Percentiles rank a stretch among this genome's conserved stretches.
Evolutionary conservation across 1,140 invertebrate genomes (phyloP).

Genomic region (Chironomus tepperi): DNA sequence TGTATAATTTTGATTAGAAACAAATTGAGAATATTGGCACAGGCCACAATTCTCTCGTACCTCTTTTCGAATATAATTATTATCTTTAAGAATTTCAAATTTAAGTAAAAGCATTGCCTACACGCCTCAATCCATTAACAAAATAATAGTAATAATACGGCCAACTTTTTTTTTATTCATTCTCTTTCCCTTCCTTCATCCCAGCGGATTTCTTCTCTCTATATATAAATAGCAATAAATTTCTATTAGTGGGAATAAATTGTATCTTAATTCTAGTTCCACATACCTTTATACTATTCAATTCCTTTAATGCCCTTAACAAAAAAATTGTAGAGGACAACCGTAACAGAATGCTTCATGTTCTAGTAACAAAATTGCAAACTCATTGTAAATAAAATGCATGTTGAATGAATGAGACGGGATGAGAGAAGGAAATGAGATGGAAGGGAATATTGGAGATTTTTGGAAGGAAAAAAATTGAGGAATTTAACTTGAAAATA

Average conservation of each 20-base stretch:
- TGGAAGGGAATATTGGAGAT: neutral
- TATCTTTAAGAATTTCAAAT: neutral
- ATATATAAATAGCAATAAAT: too few species aligned
- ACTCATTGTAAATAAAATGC: constrained; percentile 23
- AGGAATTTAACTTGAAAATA: neutral
- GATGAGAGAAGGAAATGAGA: neutral
- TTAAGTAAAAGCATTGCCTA: neutral
- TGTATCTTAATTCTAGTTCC: too few species aligned
- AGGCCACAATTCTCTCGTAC: neutral
- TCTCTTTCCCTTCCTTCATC: too few species aligned
- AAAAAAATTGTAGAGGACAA: neutral
- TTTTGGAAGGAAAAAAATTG: neutral
- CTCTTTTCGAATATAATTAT: neutral
- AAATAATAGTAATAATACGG: constrained; percentile 23
- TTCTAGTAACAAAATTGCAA: constrained; percentile 15
- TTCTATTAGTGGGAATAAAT: too few species aligned
- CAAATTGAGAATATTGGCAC: constrained; percentile 6
- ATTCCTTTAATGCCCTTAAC: neutral
- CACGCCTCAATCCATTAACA: constrained; percentile 23
- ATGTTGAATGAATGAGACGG: neutral
- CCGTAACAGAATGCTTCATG: neutral
- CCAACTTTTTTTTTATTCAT: too few species aligned
- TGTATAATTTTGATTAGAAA: constrained; percentile 18
- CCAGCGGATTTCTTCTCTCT: too few species aligned
- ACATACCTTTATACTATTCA: neutral